These are phyloP conservation scores for Neosilurus mollespiculum DNA, from an alignment of 2,797 vertebrate genomes.

Conservation along the genomic window DNA sequence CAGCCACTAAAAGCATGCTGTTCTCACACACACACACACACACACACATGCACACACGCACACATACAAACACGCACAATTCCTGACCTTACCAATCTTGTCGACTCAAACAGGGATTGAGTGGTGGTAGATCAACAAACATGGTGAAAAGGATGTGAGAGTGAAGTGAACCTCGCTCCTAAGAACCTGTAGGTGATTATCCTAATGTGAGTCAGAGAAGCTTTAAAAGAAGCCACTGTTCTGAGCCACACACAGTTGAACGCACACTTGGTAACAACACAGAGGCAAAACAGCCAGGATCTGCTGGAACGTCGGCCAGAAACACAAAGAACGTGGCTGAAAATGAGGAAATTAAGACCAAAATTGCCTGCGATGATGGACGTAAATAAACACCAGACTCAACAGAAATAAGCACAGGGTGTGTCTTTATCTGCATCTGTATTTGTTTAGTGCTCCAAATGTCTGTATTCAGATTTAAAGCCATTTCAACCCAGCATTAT, in stretches of 20 bases:
- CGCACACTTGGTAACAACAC: constrained; percentile 6
- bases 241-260: constrained; percentile 33
- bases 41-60: constrained; percentile 24
- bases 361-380: constrained; percentile 2
- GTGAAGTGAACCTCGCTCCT: constrained; percentile 11
- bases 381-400: constrained; percentile 36
- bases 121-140: constrained; percentile 28
- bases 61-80: constrained; percentile 15
- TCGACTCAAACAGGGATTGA: constrained; percentile 28
- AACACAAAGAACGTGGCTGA: constrained; percentile 18
- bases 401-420: constrained; percentile 17
- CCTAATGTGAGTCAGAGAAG: constrained; percentile 40
- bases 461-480: neutral
- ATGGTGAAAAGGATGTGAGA: constrained; percentile 5
- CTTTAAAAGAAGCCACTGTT: constrained; percentile 42
- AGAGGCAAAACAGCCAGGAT: constrained; percentile 21
- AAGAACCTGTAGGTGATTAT: constrained; percentile 47
- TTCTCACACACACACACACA: constrained; percentile 31
- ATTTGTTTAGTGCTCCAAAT: neutral
- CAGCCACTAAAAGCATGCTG: constrained; percentile 34
- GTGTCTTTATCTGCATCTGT: neutral
- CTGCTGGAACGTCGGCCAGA: constrained; percentile 20
- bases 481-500: neutral
- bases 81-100: constrained; percentile 38
- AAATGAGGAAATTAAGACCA: constrained; percentile 20